Evolutionary conservation across 2,113 vertebrate species (phyloP), one percentile per base, ranked within the genome.

Genomic region (Cyanoliseus patagonus): DNA sequence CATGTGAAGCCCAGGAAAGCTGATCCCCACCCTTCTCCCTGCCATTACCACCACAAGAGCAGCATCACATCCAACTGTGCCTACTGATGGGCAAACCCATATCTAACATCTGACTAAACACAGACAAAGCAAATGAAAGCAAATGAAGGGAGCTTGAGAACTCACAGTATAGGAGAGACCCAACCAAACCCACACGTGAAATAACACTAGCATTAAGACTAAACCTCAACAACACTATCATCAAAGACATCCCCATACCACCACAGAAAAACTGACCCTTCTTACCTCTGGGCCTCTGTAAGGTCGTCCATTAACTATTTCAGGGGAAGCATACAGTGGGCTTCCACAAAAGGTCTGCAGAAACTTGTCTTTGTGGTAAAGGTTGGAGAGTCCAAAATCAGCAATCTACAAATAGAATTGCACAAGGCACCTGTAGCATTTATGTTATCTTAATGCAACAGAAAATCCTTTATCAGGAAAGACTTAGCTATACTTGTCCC

Each of bases 321-420:
- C 99, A 42, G 99, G 99, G 74, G 99, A 99, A 41, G 99, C 99
- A 37, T 99, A 99, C 19, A 99, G 98, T 2, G 99, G 99, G 72
- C 99, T 99, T 68, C 99, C 99, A 20, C 99, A 99, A 96, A 99
- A 99, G 4, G 99, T 99, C 94, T 99, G 99, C 90, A 99, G 97
- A 97, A 99, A 98, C 95, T 99, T 99, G 97, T 99, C 99, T 94
- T 99, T 99, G 85, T 99, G 99, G 97, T 99, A 99, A 59, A 99
- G 98, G 97, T 99, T 99, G 92, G 99, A 99, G 83, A 99, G 98
- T 57, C 99, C 99, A 82, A 99, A 99, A 97, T 99, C 99, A 94
- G 99, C 99, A 96, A 99, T 99, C 99, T 99, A 96, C 66, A 97
- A 87, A 91, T 14, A 89, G 41, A 97, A 95, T 68, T n/a, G 25